Evolutionary conservation across 2,888 invertebrate species (phyloP).

Genomic region (Nymphalis c-album): DNA sequence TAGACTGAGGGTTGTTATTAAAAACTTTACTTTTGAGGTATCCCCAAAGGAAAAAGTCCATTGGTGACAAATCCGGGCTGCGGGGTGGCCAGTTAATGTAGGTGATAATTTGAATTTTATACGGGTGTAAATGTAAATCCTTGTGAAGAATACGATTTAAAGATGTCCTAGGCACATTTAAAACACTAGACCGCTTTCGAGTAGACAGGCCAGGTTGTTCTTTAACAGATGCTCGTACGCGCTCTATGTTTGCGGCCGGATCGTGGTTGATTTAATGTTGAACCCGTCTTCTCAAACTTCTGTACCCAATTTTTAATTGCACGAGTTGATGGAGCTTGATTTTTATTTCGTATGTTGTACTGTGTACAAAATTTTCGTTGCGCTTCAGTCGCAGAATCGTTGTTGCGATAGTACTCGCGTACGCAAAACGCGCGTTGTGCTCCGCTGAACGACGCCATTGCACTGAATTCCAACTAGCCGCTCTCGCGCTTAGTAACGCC

Average conservation of each 20-base stretch:
- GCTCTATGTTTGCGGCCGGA: constrained; percentile 34
- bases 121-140: constrained; percentile 33
- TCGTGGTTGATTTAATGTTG: constrained; percentile 23
- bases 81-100: constrained; percentile 40
- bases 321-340: constrained; percentile 4
- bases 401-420: no score
- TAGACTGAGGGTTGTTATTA: not conserved
- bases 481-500: no score
- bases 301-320: constrained; percentile 1
- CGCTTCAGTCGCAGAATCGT: no score
- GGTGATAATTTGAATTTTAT: constrained; percentile 34
- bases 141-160: constrained; percentile 34
- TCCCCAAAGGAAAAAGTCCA: constrained; percentile 39
- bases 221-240: constrained; percentile 32
- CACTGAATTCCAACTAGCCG: no score
- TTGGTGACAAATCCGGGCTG: constrained; percentile 39
- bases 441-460: no score
- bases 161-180: constrained; percentile 31
- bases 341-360: not conserved
- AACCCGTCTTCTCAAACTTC: constrained; percentile 10
- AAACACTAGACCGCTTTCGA: constrained; percentile 38
- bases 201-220: constrained; percentile 37
- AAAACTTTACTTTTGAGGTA: constrained; percentile 31
- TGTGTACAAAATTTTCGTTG: no score
- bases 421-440: no score